Base-by-base conservation (phyloP, 2,113 vertebrate species). In the Casuarius casuarius region DNA sequence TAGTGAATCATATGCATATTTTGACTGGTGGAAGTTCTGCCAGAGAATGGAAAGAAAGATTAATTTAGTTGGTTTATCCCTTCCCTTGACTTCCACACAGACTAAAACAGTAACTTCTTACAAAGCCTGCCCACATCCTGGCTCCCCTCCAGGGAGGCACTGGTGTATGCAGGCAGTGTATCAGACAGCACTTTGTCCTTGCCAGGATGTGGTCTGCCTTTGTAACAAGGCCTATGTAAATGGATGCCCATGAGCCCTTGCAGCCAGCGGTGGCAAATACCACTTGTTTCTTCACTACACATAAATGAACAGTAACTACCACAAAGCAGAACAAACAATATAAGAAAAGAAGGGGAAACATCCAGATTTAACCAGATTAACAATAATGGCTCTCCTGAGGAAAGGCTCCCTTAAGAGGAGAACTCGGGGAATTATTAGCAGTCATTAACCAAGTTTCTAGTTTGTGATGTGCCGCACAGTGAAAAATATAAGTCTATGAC, bases 121-220 rank as follows among this genome's bases (percentile, higher is more conserved):
- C 97, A 97, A 97, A 97, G 95, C 81, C 94, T 70, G 89, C 91
- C 92, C 96, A 86, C 97, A 90, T 1, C 12, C 97, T 98, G 98
- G 97, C 97, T 1, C 2, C 31, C 87, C 93, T 95, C 97, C 97
- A 97, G 94, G 92, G 83, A 96, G 96, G 94, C 97, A 44, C 95
- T 78, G 95, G 95, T 85, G 95, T 95, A 76, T 79, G 81, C 71
- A 61, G 94, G 90, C 96, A 86, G 95, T 87, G 95, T 58, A 96
- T 97, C 98, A 97, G 96, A 96, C 95, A 94, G 94, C 90, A 95
- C 97, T 97, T 96, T 98, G 97, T 98, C 95, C 96, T 20, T 8
- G 38, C 94, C 97, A 97, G 97, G 97, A 98, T 97, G 98, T 94
- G 96, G 96, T 85, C 85, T 72, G 97, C 96, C 91, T 97, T 90